Conservation (phyloP, 1,140 invertebrate genomes). For the Papilio machaon region DNA sequence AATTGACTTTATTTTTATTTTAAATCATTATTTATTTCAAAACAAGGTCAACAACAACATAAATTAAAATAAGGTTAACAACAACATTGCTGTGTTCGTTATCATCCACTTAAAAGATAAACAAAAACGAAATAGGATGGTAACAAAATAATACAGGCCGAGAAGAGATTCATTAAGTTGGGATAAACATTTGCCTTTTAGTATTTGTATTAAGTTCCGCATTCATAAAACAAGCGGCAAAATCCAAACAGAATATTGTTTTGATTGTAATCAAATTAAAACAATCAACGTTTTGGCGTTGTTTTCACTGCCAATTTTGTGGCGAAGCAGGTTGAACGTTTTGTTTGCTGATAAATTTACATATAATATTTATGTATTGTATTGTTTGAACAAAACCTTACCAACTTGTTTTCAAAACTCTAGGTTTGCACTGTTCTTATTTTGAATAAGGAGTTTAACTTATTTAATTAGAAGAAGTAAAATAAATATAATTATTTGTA, state of each 20-base stretch:
- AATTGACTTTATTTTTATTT: background rate
- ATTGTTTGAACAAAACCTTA: background rate
- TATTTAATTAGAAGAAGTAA: background rate
- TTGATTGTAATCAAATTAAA: conserved; percentile 35
- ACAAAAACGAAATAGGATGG: background rate
- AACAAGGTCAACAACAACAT: no score
- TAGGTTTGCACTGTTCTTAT: background rate
- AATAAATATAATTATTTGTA: background rate
- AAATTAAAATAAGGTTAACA: background rate
- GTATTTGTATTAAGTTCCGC: conserved; percentile 33
- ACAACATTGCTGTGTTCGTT: background rate
- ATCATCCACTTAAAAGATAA: background rate
- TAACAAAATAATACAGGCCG: conserved; percentile 1
- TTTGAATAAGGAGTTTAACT: background rate
- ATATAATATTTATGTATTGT: conserved; percentile 26
- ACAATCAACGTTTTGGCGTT: conserved; percentile 30
- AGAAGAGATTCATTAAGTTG: background rate
- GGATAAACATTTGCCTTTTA: conserved; percentile 32
- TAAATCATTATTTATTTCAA: no score
- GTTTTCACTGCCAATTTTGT: conserved; percentile 29
- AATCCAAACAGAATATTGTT: conserved; percentile 33
- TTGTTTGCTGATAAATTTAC: conserved; percentile 20
- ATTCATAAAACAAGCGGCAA: conserved; percentile 18
- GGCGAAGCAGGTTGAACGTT: background rate
- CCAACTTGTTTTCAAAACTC: background rate